phyloP scores from a whole-genome alignment of 1,140 invertebrate genomes.

The Sycophila sp. region DNA sequence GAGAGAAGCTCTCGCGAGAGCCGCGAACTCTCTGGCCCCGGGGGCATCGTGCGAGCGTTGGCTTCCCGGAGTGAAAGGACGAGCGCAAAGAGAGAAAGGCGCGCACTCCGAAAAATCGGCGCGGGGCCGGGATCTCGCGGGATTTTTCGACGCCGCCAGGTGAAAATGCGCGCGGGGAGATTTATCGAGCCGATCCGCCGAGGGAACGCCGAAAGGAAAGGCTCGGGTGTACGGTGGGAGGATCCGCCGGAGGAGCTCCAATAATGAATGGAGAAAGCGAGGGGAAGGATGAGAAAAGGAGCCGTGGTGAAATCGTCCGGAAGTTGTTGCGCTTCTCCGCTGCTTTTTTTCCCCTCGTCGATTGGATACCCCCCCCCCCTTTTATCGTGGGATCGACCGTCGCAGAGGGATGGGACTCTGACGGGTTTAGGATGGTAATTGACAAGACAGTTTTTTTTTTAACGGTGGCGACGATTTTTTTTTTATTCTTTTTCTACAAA shows the following conservation, averaged over 20 bases:
- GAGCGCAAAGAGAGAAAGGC: slow-evolving; percentile 49
- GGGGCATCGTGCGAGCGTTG: slow-evolving; percentile 19
- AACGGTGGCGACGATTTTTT: slow-evolving; percentile 66
- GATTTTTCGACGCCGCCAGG: background rate
- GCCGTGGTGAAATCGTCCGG: slow-evolving; percentile 15
- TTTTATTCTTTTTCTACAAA: slow-evolving; percentile 62
- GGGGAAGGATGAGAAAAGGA: background rate
- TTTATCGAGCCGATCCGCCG: background rate
- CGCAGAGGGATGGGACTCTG: background rate
- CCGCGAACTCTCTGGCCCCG: slow-evolving; percentile 28
- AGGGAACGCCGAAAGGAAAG: background rate
- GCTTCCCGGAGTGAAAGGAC: slow-evolving; percentile 59
- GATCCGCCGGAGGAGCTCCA: background rate
- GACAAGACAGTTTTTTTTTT: slow-evolving; percentile 33
- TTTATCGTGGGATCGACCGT: too few relatives aligned
- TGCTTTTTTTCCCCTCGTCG: background rate
- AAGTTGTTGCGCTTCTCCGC: slow-evolving; percentile 9
- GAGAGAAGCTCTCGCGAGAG: slow-evolving; percentile 41
- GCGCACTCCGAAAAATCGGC: slow-evolving; percentile 11
- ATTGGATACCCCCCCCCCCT: too few relatives aligned
- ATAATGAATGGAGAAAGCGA: slow-evolving; percentile 20
- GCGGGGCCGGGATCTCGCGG: slow-evolving; percentile 4
- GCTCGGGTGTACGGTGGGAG: background rate
- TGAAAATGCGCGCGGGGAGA: background rate
- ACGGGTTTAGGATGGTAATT: background rate